These are phyloP conservation scores for Harpalus rubripes DNA, from an alignment of 2,888 invertebrate genomes.

Conservation along the genomic window DNA sequence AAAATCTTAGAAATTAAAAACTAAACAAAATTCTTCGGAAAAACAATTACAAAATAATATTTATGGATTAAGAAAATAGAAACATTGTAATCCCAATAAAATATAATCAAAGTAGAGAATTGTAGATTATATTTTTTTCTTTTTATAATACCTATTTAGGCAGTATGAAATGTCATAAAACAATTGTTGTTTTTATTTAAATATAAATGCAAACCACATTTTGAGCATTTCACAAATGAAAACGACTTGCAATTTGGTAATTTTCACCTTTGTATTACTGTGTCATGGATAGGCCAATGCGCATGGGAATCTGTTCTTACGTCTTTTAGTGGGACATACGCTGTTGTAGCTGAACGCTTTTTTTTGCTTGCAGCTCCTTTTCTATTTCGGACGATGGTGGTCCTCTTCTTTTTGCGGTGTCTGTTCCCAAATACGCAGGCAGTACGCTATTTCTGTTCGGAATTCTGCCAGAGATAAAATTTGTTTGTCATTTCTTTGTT, in stretches of 20 bases:
- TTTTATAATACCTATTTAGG: conserved; percentile 2
- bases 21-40: background rate
- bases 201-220: conserved; percentile 12
- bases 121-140: background rate
- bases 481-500: conserved; percentile 19
- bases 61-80: background rate
- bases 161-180: background rate
- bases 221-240: conserved; percentile 15
- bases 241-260: conserved; percentile 8
- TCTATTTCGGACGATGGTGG: conserved; percentile 1
- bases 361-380: conserved; percentile 16
- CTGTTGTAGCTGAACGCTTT: conserved; percentile 2
- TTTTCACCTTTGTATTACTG: conserved; percentile 12
- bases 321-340: conserved; percentile 12
- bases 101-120: background rate
- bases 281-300: conserved; percentile 8
- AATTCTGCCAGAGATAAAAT: conserved; percentile 19
- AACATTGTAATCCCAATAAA: conserved; percentile 1
- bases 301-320: conserved; percentile 16
- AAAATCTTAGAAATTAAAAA: too few species aligned
- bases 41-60: background rate
- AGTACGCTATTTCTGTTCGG: conserved; percentile 13
- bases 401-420: conserved; percentile 1
- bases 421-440: background rate
- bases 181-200: conserved; percentile 13